Conservation (phyloP, 1,140 invertebrate species). For the Drosophila pectinifera region DNA sequence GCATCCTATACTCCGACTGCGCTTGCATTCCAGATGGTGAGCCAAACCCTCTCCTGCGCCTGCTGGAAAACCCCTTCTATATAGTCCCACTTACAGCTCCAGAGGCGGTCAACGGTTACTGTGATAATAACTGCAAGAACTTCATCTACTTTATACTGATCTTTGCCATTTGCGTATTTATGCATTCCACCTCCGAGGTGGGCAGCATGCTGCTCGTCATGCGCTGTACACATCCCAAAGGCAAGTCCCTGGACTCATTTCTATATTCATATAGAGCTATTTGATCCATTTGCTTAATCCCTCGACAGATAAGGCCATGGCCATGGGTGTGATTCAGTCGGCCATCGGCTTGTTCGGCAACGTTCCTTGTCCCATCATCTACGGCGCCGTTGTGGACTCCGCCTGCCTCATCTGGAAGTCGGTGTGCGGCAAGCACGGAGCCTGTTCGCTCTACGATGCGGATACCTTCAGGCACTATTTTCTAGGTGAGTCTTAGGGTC, state of each 20-base stretch:
- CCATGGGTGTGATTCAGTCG: slow-evolving; percentile 96
- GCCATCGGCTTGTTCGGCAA: slow-evolving; percentile 97
- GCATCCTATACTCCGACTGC: slow-evolving; percentile 91
- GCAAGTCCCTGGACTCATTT: slow-evolving; percentile 51
- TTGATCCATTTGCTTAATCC: not conserved
- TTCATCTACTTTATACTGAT: slow-evolving; percentile 93
- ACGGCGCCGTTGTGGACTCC: slow-evolving; percentile 95
- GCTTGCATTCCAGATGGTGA: slow-evolving; percentile 88
- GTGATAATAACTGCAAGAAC: slow-evolving; percentile 91
- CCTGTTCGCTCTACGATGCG: slow-evolving; percentile 94
- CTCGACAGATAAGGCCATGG: slow-evolving; percentile 94
- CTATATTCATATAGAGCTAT: no score
- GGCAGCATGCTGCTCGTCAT: slow-evolving; percentile 95
- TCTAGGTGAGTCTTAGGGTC: slow-evolving; percentile 88
- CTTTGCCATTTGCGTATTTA: slow-evolving; percentile 95
- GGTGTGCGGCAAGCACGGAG: slow-evolving; percentile 91
- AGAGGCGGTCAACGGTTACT: slow-evolving; percentile 90
- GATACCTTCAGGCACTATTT: slow-evolving; percentile 93
- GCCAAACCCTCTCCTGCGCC: no score
- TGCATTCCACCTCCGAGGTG: slow-evolving; percentile 96
- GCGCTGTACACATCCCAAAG: slow-evolving; percentile 94
- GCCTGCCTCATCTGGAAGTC: slow-evolving; percentile 95
- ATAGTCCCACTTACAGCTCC: no score
- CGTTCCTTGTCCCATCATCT: slow-evolving; percentile 96
- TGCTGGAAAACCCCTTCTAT: not conserved